These are phyloP conservation scores for Acheta domesticus DNA, from an alignment of 2,888 invertebrate genomes.

Conservation along the genomic window DNA sequence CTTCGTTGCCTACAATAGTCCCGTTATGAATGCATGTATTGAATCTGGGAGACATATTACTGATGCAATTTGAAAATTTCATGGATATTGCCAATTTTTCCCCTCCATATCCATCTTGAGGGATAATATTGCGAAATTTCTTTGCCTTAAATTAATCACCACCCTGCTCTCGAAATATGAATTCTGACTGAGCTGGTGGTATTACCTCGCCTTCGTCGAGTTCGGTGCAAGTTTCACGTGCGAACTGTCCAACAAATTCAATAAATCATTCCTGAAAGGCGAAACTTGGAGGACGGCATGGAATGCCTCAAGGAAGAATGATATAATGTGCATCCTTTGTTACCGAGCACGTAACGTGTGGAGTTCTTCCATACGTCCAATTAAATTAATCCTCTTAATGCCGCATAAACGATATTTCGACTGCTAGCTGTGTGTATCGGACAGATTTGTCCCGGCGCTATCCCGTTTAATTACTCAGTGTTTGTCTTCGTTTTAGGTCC, in stretches of 20 bases:
- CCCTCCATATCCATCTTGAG: too few species aligned
- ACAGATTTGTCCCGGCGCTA: neutral
- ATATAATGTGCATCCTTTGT: neutral
- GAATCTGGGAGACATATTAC: too few species aligned
- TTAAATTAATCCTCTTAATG: slow-evolving; percentile 7
- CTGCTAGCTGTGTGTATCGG: neutral
- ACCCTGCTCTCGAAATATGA: too few species aligned
- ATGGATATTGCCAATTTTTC: too few species aligned
- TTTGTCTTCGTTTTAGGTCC: neutral
- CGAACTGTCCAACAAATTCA: neutral
- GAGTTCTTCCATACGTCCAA: neutral
- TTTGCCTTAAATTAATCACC: too few species aligned
- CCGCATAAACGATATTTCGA: neutral
- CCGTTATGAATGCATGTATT: too few species aligned
- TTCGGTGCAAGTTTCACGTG: neutral
- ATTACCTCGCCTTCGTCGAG: too few species aligned
- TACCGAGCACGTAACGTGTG: neutral
- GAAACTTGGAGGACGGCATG: neutral
- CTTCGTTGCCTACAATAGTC: too few species aligned
- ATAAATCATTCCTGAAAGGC: neutral
- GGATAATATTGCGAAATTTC: too few species aligned
- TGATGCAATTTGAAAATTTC: too few species aligned
- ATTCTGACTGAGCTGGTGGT: too few species aligned
- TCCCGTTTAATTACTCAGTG: neutral
- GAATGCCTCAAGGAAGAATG: neutral